Base-by-base conservation (phyloP, 2,888 invertebrate genomes). In the Drosophila affinis region DNA sequence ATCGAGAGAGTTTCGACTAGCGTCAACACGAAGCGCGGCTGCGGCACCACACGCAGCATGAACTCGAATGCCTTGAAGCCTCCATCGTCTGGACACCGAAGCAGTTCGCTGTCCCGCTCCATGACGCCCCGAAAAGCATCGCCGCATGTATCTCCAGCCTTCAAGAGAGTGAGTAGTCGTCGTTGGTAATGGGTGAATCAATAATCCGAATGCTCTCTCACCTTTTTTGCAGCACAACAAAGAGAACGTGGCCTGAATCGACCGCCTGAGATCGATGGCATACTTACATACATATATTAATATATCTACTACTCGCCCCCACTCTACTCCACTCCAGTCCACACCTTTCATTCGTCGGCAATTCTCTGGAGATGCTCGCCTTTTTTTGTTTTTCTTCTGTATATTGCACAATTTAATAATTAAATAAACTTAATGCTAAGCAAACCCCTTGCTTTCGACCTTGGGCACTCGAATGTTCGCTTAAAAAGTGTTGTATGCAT, bases 181-280 rank as follows among this genome's bases (percentile, higher is more conserved):
- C 3, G 69, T 29, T 5, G 69, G 34, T 51, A 69, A 69, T 39
- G 24, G n/a, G 34, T 44, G 48, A 10, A 27, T 24, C 70, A 68
- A 58, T 21, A 53, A 34, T 44, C 1, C 29, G 14, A 29, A 46
- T 47, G 27, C 44, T 58, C 9, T 27, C 12, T 3, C 21, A 21
- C 47, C 46, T 64, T 54, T 52, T 62, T 62, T 72, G 7, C 68
- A 90, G 90, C 73, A 79, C 58, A 90, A 90, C 78, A 90, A 90
- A 64, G 90, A 90, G 69, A 90, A 90, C 64, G 24, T 87, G 52
- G 77, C 72, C 59, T 86, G 56, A 79, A 48, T 65, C 39, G 45
- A 46, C 47, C 47, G 34, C 10, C 3, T 4, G 34, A 9, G 44
- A 18, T 56, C 24, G 27, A n/a, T 24, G 24, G 7, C 12, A 9